Evolutionary conservation across 2,888 invertebrate genomes (phyloP).

Genomic region (Drosophila flavopinicola): DNA sequence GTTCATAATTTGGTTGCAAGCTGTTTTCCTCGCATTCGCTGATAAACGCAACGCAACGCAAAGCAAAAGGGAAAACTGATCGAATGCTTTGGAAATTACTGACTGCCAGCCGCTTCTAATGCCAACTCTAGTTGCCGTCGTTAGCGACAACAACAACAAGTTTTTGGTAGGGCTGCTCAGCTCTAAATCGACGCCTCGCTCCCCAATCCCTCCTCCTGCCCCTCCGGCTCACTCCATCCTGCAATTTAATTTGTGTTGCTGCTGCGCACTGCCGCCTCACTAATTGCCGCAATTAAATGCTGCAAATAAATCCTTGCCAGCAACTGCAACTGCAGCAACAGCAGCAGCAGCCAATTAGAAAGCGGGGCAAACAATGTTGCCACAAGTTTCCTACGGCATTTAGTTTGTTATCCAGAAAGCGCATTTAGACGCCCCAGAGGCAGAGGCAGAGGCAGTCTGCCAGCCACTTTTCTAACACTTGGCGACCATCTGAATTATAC

Average conservation of each 20-base stretch:
- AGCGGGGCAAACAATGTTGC: constrained; percentile 23
- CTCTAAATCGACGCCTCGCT: background rate
- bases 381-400: constrained; percentile 26
- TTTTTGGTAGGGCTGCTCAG: constrained; percentile 34
- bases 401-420: constrained; percentile 11
- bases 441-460: background rate
- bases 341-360: constrained; percentile 51
- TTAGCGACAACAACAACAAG: constrained; percentile 22
- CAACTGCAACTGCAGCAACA: constrained; percentile 28
- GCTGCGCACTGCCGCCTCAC: constrained; percentile 34
- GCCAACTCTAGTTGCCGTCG: constrained; percentile 11
- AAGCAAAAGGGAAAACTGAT: constrained; percentile 36
- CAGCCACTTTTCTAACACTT: background rate
- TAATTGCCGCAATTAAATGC: constrained; percentile 74
- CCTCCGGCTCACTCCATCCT: background rate
- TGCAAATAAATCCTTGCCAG: constrained; percentile 62
- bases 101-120: constrained; percentile 5
- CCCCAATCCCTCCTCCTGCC: background rate
- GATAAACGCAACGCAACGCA: constrained; percentile 36
- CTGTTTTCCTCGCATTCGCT: constrained; percentile 26
- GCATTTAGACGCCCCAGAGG: constrained; percentile 11
- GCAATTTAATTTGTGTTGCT: constrained; percentile 48
- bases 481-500: background rate
- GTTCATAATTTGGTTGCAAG: constrained; percentile 59
- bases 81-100: constrained; percentile 38